Percentiles rank a stretch among this genome's conserved stretches.
Conservation (phyloP, 2,797 vertebrate genomes). For the Lacerta agilis region DNA sequence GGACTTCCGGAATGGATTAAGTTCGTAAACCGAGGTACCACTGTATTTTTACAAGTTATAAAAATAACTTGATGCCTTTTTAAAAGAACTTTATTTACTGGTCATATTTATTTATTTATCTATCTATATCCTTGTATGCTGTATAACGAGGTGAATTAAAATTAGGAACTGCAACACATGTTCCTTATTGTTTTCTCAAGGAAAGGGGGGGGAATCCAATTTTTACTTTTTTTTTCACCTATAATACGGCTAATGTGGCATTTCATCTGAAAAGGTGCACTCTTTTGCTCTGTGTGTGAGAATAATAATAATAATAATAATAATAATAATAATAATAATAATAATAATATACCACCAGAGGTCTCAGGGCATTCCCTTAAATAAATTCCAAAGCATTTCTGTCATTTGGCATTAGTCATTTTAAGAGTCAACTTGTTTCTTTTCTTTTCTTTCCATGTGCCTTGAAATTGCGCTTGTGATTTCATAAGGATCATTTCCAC, state of each 20-base stretch:
- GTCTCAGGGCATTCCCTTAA: neutral
- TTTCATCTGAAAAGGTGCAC: no score
- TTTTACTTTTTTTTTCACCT: neutral
- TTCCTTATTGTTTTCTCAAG: constrained; percentile 15
- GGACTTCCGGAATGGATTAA: no score
- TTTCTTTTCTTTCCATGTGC: constrained; percentile 33
- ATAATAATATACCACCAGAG: no score
- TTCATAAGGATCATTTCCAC: constrained; percentile 43
- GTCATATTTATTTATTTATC: no score
- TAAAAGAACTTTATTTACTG: no score
- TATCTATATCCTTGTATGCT: no score
- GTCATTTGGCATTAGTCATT: constrained; percentile 29
- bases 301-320: no score
- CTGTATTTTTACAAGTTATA: no score
- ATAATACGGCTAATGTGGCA: constrained; percentile 22
- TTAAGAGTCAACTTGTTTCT: neutral
- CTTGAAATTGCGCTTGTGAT: constrained; percentile 46
- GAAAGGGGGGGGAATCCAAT: neutral
- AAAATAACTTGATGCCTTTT: no score
- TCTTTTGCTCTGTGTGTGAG: no score
- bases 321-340: no score
- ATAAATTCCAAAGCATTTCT: constrained; percentile 38
- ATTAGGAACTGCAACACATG: constrained; percentile 2
- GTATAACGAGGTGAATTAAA: neutral
- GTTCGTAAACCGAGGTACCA: no score